Percentiles rank a stretch among this genome's conserved stretches.
Evolutionary conservation across 2,113 vertebrate species (phyloP).

Genomic region (Oryctolagus cuniculus): mOryCun1.1 NC_091434.1:153672001-153672500

Average conservation of each 20-base stretch:
- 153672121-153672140: background rate
- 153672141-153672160: conserved; percentile 4
- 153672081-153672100: background rate
- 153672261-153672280: background rate
- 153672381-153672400: conserved; percentile 2
- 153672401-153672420: conserved; percentile 36
- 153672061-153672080: background rate
- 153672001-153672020: background rate
- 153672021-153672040: background rate
- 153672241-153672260: background rate
- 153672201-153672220: background rate
- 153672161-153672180: background rate
- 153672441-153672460: background rate
- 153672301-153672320: conserved; percentile 1
- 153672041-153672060: background rate
- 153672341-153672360: background rate
- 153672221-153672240: background rate
- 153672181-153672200: conserved; percentile 20
- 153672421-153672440: background rate
- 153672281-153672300: background rate
- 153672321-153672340: conserved; percentile 31
- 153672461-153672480: background rate
- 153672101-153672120: conserved; percentile 1
- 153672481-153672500: background rate
- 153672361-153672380: conserved; percentile 45